Evolutionary conservation across 2,113 vertebrate genomes (phyloP).

Genomic region (Ornithorhynchus anatinus): DNA sequence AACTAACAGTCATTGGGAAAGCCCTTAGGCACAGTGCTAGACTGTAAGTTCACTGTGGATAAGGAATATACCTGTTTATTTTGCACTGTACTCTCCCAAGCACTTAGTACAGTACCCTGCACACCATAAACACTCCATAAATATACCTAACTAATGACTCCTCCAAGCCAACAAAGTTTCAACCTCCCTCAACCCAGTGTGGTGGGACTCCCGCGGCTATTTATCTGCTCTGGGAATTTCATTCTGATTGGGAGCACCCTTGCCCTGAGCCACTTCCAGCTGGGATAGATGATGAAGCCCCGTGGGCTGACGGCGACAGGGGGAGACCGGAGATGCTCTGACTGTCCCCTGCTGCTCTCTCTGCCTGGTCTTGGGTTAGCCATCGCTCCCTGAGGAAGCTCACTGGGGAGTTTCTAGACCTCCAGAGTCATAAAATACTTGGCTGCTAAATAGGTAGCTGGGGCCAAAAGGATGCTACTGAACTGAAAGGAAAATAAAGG

Average conservation of each 20-base stretch:
- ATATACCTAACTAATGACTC: no score
- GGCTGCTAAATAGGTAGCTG: not conserved
- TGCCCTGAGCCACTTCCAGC: conserved; percentile 27
- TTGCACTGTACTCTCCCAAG: no score
- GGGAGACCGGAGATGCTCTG: conserved; percentile 1
- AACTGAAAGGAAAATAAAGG: conserved; percentile 5
- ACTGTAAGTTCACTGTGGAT: no score
- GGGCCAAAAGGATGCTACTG: conserved; percentile 6
- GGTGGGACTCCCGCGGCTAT: conserved; percentile 19
- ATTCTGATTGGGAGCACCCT: conserved; percentile 30
- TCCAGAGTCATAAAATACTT: not conserved
- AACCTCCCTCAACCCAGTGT: conserved; percentile 13
- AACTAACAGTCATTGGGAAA: no score
- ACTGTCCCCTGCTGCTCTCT: not conserved
- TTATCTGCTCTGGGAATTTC: conserved; percentile 25
- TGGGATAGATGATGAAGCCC: not conserved
- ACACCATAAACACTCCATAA: no score
- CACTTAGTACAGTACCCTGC: no score
- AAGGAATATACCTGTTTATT: no score
- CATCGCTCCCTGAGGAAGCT: not conserved
- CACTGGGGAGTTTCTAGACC: not conserved
- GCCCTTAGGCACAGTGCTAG: no score
- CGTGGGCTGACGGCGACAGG: not conserved
- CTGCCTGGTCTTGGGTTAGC: not conserved
- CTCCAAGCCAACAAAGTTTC: conserved; percentile 12